phyloP scores from a whole-genome alignment of 2,888 invertebrate species.

The Eristalis arbustorum region DNA sequence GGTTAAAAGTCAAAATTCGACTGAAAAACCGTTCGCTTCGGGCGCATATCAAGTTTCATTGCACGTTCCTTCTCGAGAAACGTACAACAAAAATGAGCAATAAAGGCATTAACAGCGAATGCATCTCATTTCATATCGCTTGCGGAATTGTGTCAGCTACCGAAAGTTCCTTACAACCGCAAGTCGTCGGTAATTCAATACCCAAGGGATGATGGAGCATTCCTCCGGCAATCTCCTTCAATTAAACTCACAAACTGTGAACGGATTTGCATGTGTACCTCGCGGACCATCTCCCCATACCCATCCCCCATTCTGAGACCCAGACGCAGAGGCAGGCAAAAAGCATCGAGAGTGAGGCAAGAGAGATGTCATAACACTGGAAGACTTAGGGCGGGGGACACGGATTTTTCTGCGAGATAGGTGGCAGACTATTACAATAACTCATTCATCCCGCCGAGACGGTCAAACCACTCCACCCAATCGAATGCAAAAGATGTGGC shows the following conservation, averaged over 20 bases:
- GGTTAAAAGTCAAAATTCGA: not conserved
- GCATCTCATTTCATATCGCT: constrained; percentile 11
- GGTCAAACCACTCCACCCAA: constrained; percentile 56
- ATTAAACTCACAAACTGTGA: constrained; percentile 48
- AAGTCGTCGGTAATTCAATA: constrained; percentile 50
- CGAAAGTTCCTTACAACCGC: not conserved
- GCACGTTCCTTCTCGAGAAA: constrained; percentile 3
- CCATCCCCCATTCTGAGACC: too few species aligned
- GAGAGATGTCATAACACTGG: constrained; percentile 68
- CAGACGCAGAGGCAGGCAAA: constrained; percentile 12
- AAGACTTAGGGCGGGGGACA: constrained; percentile 16
- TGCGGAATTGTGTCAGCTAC: constrained; percentile 28
- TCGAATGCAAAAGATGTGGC: constrained; percentile 34
- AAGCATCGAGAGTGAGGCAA: constrained; percentile 45
- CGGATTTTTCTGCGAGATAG: constrained; percentile 43
- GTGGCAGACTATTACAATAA: constrained; percentile 61
- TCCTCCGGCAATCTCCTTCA: constrained; percentile 21
- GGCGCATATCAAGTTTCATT: constrained; percentile 41
- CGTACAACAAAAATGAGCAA: not conserved
- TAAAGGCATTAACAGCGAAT: not conserved
- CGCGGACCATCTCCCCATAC: not conserved
- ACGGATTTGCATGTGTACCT: constrained; percentile 45
- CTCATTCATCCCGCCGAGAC: constrained; percentile 49
- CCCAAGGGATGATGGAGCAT: constrained; percentile 25
- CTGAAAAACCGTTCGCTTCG: constrained; percentile 12